Conservation (phyloP, 2,113 vertebrate genomes). For the Grammomys surdaster region DNA sequence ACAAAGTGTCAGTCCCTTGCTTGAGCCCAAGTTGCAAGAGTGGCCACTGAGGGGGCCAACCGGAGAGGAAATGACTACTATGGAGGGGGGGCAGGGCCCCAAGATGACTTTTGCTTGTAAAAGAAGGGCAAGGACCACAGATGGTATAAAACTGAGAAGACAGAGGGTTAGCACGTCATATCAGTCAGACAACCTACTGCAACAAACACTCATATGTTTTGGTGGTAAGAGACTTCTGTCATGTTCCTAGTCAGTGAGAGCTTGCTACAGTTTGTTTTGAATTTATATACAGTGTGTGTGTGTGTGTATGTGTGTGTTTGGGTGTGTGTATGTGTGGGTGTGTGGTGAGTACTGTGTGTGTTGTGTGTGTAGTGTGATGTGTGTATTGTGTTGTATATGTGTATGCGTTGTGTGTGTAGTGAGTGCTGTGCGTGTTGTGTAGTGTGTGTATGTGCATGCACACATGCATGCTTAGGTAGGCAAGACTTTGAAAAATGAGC, state of each 20-base stretch:
- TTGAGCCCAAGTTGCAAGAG: background rate
- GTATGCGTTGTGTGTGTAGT: background rate
- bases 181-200: background rate
- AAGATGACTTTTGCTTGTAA: conserved; percentile 36
- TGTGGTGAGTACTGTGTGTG: background rate
- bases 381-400: background rate
- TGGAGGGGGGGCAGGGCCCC: background rate
- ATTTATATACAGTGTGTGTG: background rate
- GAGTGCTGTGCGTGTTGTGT: too few relatives aligned
- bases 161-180: background rate
- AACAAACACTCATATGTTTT: background rate
- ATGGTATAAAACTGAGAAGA: conserved; percentile 10
- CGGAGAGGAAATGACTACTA: background rate
- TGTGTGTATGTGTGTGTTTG: background rate
- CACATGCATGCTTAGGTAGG: background rate
- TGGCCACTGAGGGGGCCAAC: background rate
- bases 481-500: conserved; percentile 14
- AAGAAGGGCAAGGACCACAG: too few relatives aligned
- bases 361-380: too few relatives aligned
- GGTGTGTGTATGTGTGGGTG: background rate
- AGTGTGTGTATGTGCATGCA: too few relatives aligned
- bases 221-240: conserved; percentile 20
- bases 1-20: background rate
- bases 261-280: background rate
- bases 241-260: conserved; percentile 39